These are phyloP conservation scores for Hirtodrosophila alboralis DNA, from an alignment of 2,888 invertebrate genomes.

Conservation along the genomic window DNA sequence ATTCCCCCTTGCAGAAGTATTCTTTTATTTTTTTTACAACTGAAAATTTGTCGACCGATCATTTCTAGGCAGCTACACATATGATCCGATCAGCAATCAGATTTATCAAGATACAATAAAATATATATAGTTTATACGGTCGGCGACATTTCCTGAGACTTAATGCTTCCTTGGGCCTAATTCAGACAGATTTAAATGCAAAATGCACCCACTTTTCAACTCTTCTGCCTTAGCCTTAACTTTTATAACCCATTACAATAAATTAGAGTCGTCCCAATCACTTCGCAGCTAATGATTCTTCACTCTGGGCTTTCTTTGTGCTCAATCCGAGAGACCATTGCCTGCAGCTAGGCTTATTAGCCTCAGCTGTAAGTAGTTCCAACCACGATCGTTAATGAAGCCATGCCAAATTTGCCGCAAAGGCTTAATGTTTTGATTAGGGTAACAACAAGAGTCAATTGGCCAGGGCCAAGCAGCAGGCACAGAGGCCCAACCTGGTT, in stretches of 20 bases:
- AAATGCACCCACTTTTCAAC: not conserved
- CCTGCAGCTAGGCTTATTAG: conserved; percentile 48
- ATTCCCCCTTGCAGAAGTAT: too few species aligned
- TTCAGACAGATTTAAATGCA: not conserved
- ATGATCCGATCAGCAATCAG: too few species aligned
- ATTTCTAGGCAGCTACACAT: too few species aligned
- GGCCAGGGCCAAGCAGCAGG: conserved; percentile 11
- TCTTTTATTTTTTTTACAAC: too few species aligned
- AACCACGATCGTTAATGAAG: conserved; percentile 47
- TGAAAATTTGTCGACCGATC: too few species aligned
- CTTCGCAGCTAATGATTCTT: conserved; percentile 41
- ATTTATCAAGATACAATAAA: too few species aligned
- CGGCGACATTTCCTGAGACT: too few species aligned
- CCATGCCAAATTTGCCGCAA: conserved; percentile 66
- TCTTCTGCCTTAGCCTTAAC: not conserved
- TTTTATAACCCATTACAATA: conserved; percentile 18
- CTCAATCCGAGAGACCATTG: conserved; percentile 46
- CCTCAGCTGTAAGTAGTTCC: conserved; percentile 12
- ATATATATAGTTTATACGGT: too few species aligned
- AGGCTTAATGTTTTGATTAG: conserved; percentile 73
- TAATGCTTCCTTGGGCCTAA: too few species aligned
- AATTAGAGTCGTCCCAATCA: conserved; percentile 42
- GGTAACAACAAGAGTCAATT: conserved; percentile 51
- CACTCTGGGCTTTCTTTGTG: conserved; percentile 18
- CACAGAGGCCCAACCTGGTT: conserved; percentile 4